These are phyloP conservation scores for Micrastur ruficollis DNA, from an alignment of 2,797 vertebrate genomes.

Conservation along the genomic window DNA sequence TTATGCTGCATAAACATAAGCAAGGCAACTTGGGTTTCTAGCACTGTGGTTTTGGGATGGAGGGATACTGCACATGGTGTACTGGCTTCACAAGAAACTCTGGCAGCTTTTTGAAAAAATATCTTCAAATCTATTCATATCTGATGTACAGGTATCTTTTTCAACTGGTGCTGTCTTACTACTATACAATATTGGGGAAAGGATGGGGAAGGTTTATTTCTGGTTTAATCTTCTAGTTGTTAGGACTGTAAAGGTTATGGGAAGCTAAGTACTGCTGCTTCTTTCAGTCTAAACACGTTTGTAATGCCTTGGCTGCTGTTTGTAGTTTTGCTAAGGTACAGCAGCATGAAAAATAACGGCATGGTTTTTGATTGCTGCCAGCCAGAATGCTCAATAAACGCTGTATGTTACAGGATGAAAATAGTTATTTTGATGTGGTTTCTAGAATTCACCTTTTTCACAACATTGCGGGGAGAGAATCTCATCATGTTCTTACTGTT, in stretches of 20 bases:
- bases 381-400: background rate
- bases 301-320: background rate
- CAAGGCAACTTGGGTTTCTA: background rate
- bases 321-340: background rate
- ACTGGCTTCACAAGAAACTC: background rate
- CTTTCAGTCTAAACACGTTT: background rate
- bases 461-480: background rate
- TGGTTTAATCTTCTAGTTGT: background rate
- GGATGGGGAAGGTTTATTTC: background rate
- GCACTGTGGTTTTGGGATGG: background rate
- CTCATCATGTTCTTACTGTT: background rate
- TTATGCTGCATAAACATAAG: background rate
- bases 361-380: background rate
- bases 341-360: background rate
- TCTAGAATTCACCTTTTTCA: background rate
- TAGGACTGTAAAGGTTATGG: background rate
- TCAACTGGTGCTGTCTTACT: background rate
- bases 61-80: background rate
- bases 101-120: background rate
- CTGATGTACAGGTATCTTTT: background rate
- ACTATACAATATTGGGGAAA: background rate
- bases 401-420: background rate
- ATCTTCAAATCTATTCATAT: rapidly evolving
- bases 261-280: background rate
- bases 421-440: background rate